Conservation (phyloP, 2,113 vertebrate species). For the Hemiprocne comata region DNA sequence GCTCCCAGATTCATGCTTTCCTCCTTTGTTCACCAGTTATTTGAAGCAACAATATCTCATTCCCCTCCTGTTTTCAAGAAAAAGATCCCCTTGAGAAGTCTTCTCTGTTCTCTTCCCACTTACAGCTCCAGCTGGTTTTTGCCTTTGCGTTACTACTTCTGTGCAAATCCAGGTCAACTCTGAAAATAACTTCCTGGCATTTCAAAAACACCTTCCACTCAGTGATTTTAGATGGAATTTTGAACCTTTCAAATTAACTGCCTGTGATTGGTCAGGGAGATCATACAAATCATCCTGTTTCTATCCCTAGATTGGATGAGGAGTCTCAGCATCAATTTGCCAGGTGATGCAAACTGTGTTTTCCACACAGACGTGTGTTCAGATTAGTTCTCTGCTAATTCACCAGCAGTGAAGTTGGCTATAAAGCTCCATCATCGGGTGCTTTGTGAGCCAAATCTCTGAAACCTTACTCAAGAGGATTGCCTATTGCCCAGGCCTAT, state of each 20-base stretch:
- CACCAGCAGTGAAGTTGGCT: not conserved
- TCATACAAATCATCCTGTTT: not conserved
- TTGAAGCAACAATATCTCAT: not conserved
- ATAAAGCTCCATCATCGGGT: constrained; percentile 15
- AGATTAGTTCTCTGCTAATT: not conserved
- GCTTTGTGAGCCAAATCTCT: constrained; percentile 4
- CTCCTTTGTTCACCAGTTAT: not conserved
- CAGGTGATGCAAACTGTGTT: not conserved
- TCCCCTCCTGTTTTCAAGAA: not conserved
- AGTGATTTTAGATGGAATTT: not conserved
- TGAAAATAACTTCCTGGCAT: not conserved
- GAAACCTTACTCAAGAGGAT: not conserved
- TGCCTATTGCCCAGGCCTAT: not conserved
- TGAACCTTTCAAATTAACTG: not conserved
- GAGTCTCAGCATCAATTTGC: not conserved
- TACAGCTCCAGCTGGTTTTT: not conserved
- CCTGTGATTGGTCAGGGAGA: not conserved
- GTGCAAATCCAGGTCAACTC: constrained; percentile 20
- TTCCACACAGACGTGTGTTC: not conserved
- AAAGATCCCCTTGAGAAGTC: not conserved
- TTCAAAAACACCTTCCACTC: not conserved
- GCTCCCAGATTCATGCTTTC: not conserved
- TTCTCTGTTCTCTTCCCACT: not conserved
- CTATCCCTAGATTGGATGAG: not conserved
- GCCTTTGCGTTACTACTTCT: not conserved